These are phyloP conservation scores for Myotis davidii DNA, from an alignment of 2,113 vertebrate species.

Conservation along the genomic window DNA sequence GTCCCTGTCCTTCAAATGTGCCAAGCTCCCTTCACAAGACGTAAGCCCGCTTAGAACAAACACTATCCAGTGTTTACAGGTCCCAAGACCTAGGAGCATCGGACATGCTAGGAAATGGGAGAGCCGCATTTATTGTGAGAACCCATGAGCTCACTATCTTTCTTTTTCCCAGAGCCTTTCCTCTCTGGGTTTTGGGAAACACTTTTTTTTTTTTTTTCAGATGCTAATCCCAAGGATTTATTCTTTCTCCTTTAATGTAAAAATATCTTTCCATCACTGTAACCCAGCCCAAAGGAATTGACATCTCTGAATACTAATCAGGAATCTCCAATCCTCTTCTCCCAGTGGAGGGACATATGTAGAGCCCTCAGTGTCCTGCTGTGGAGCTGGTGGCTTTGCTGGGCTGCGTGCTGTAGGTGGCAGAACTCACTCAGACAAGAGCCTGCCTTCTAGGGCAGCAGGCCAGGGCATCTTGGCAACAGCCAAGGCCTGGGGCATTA, in stretches of 20 bases:
- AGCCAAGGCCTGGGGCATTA: slow-evolving; percentile 23
- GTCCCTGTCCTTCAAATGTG: background rate
- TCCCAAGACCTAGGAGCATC: background rate
- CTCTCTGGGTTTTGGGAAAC: slow-evolving; percentile 12
- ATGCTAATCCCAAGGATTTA: slow-evolving; percentile 54
- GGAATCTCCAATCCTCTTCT: background rate
- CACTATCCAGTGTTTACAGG: background rate
- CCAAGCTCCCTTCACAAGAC: background rate
- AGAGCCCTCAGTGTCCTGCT: background rate
- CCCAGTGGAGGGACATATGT: background rate
- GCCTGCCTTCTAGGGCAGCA: background rate
- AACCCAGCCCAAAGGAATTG: slow-evolving; percentile 37
- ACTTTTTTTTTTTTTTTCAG: background rate
- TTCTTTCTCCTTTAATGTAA: slow-evolving; percentile 54
- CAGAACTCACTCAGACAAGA: slow-evolving; percentile 80
- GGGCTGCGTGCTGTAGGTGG: slow-evolving; percentile 83
- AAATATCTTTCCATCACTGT: slow-evolving; percentile 44
- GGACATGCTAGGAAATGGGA: background rate
- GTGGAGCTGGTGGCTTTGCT: background rate
- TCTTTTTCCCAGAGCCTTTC: background rate
- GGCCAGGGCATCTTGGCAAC: background rate
- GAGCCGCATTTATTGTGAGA: background rate
- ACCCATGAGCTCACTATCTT: background rate
- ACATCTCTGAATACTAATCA: slow-evolving; percentile 59
- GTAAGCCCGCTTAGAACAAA: slow-evolving; percentile 11